Evolutionary conservation across 2,888 invertebrate species (phyloP).

Genomic region (Drosophila maculinotata): DNA sequence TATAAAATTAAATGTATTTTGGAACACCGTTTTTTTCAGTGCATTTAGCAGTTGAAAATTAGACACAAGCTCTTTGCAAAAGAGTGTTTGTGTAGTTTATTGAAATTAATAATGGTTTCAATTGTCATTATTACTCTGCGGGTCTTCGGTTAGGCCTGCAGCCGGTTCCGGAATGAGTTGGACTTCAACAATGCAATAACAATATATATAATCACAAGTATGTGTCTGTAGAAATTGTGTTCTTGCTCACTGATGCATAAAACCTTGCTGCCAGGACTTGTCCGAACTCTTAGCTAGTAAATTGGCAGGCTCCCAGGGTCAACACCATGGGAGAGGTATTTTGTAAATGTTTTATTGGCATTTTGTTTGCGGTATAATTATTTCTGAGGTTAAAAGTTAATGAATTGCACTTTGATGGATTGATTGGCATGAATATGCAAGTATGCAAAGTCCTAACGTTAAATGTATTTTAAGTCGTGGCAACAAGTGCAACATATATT

Average conservation of each 20-base stretch:
- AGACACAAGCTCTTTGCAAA: background rate
- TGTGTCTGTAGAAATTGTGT: slow-evolving; percentile 1
- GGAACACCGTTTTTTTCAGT: slow-evolving; percentile 10
- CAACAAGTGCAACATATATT: background rate
- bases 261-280: slow-evolving; percentile 23
- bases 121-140: slow-evolving; percentile 29
- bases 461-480: slow-evolving; percentile 1
- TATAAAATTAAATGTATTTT: too few relatives aligned
- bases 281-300: slow-evolving; percentile 1
- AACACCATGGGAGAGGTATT: slow-evolving; percentile 9
- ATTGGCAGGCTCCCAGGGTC: slow-evolving; percentile 13
- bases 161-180: background rate
- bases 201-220: background rate
- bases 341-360: slow-evolving; percentile 55
- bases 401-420: slow-evolving; percentile 57
- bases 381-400: slow-evolving; percentile 55
- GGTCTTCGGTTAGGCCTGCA: background rate
- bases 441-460: background rate
- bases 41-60: slow-evolving; percentile 4
- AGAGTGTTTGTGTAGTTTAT: slow-evolving; percentile 30
- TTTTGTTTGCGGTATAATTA: slow-evolving; percentile 27
- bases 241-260: slow-evolving; percentile 28
- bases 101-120: slow-evolving; percentile 58
- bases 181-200: slow-evolving; percentile 3
- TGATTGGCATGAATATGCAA: slow-evolving; percentile 10